A percentile compares a stretch with the other conserved stretches of the same genome.
Conservation (phyloP, 2,888 invertebrate genomes). For the Dicyrtomina minuta region DNA sequence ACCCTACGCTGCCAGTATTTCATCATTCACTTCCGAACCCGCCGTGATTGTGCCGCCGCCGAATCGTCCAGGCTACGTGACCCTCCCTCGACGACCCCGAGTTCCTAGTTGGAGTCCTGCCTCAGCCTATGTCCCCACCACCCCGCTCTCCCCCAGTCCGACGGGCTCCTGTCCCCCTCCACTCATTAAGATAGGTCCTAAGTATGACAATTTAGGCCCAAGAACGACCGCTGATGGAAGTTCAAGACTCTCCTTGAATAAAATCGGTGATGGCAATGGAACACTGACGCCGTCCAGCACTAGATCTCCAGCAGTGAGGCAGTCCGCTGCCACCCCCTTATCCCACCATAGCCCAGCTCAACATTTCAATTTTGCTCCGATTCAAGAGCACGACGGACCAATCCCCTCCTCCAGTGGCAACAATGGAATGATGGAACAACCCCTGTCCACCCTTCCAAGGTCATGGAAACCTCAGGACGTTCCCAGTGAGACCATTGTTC, state of each 20-base stretch:
- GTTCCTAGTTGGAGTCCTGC: conserved; percentile 69
- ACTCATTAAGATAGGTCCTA: conserved; percentile 68
- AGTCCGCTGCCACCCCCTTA: conserved; percentile 29
- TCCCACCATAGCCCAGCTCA: conserved; percentile 35
- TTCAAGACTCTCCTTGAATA: conserved; percentile 80
- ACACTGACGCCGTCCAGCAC: conserved; percentile 30
- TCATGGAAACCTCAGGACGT: conserved; percentile 37
- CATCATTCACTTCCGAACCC: conserved; percentile 64
- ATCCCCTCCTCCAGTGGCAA: conserved; percentile 8
- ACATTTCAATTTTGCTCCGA: conserved; percentile 44
- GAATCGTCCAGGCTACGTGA: conserved; percentile 75
- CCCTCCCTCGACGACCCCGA: conserved; percentile 79
- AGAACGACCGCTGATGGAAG: conserved; percentile 85
- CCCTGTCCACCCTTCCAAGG: conserved; percentile 35
- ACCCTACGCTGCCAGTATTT: conserved; percentile 56
- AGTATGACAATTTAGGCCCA: conserved; percentile 88
- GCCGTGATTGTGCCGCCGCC: conserved; percentile 69
- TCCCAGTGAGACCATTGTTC: not conserved
- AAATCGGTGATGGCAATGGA: conserved; percentile 59
- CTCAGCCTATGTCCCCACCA: conserved; percentile 55
- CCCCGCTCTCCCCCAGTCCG: conserved; percentile 42
- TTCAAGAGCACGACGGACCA: conserved; percentile 42
- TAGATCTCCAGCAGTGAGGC: conserved; percentile 32
- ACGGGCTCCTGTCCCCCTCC: conserved; percentile 52
- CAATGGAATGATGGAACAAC: conserved; percentile 15